These are phyloP conservation scores for Tachysurus fulvidraco DNA, from an alignment of 2,113 vertebrate genomes.

Conservation along the genomic window DNA sequence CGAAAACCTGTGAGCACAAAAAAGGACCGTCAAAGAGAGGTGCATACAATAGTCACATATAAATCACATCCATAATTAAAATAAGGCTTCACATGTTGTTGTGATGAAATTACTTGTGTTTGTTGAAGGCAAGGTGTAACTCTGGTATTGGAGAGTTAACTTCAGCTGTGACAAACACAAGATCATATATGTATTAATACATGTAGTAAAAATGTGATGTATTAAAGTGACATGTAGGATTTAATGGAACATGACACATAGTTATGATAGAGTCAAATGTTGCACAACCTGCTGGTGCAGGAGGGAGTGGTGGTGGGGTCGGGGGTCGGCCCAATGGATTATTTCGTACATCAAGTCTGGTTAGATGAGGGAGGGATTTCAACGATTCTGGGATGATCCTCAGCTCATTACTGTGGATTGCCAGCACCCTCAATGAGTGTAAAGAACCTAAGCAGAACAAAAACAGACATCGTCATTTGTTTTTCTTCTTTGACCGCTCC, in stretches of 20 bases:
- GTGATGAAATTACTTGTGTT: conserved; percentile 67
- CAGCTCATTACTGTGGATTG: conserved; percentile 71
- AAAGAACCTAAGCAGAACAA: conserved; percentile 64
- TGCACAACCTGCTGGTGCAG: conserved; percentile 57
- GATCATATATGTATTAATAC: background rate
- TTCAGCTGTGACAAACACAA: conserved; percentile 53
- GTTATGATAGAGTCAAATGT: background rate
- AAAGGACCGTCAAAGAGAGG: background rate
- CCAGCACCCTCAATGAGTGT: conserved; percentile 68
- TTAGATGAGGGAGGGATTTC: conserved; percentile 63
- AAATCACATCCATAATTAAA: background rate
- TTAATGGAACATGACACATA: background rate
- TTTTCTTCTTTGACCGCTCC: background rate
- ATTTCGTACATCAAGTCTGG: conserved; percentile 70
- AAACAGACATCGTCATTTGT: background rate
- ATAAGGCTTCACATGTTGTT: background rate
- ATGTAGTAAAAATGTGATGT: background rate
- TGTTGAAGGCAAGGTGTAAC: conserved; percentile 67
- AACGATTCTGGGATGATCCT: conserved; percentile 67
- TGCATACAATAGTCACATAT: background rate
- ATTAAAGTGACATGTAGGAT: background rate
- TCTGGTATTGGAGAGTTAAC: conserved; percentile 62
- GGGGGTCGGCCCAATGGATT: conserved; percentile 71
- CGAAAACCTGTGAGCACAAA: conserved; percentile 66
- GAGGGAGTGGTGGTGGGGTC: conserved; percentile 65